phyloP scores from a whole-genome alignment of 2,888 invertebrate genomes.

The Chymomyza caudatula region DNA sequence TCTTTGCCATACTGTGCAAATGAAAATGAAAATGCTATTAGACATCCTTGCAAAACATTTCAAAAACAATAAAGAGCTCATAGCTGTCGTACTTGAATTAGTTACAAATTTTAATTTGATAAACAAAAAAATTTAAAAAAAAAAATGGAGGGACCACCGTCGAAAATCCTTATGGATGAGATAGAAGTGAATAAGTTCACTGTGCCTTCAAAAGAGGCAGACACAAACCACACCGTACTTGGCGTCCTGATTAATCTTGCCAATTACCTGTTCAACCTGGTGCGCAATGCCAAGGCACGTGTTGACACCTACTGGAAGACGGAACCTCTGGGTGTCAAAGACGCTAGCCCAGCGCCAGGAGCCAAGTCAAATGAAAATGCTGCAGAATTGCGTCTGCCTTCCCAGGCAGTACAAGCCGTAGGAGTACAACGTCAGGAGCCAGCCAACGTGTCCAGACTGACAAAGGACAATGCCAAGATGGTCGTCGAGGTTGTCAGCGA shows the following conservation, averaged over 20 bases:
- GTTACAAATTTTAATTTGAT: slow-evolving; percentile 17
- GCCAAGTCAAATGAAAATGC: slow-evolving; percentile 11
- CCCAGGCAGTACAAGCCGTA: slow-evolving; percentile 56
- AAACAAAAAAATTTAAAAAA: neutral
- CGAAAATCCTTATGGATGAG: slow-evolving; percentile 62
- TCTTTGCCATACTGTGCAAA: slow-evolving; percentile 44
- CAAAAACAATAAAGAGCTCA: neutral
- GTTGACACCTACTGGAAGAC: slow-evolving; percentile 77
- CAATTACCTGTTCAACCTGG: slow-evolving; percentile 51
- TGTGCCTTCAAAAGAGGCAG: slow-evolving; percentile 58
- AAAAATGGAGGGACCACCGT: slow-evolving; percentile 62
- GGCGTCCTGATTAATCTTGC: slow-evolving; percentile 80
- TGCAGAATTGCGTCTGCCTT: slow-evolving; percentile 49
- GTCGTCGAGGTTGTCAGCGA: slow-evolving; percentile 34
- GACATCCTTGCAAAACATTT: neutral
- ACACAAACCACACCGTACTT: slow-evolving; percentile 78
- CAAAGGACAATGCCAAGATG: slow-evolving; percentile 68
- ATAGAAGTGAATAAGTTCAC: slow-evolving; percentile 72
- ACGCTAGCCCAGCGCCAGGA: slow-evolving; percentile 2
- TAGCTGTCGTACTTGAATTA: neutral
- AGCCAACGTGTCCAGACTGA: slow-evolving; percentile 38
- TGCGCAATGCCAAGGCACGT: slow-evolving; percentile 76
- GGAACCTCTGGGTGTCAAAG: slow-evolving; percentile 39
- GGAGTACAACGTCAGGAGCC: slow-evolving; percentile 38
- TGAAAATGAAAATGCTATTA: slow-evolving; percentile 14